Percentiles rank a stretch among this genome's conserved stretches.
Evolutionary conservation across 2,888 invertebrate genomes (phyloP).

Genomic region (Leptura quadrifasciata): DNA sequence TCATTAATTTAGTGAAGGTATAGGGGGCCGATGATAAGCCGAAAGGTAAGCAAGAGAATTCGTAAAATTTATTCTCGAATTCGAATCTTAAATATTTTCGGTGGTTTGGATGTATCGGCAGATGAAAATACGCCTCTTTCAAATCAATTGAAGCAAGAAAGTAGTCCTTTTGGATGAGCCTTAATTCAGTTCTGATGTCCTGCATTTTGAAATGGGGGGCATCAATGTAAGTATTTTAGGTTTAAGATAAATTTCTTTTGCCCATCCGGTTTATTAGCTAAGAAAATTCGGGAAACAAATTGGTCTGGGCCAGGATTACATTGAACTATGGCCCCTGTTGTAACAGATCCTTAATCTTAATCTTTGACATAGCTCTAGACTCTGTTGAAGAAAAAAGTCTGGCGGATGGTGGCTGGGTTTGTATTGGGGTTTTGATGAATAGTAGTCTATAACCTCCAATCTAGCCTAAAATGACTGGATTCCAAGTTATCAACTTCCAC

Average conservation of each 20-base stretch:
- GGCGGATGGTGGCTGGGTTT: not conserved
- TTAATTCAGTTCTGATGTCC: constrained; percentile 51
- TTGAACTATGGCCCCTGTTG: constrained; percentile 35
- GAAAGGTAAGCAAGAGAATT: constrained; percentile 60
- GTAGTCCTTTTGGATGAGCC: constrained; percentile 45
- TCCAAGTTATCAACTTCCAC: constrained; percentile 38
- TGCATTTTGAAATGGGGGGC: constrained; percentile 60
- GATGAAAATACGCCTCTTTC: constrained; percentile 57
- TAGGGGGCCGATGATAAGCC: constrained; percentile 55
- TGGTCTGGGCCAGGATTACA: constrained; percentile 42
- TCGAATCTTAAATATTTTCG: constrained; percentile 58
- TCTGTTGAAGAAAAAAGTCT: not conserved
- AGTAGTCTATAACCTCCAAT: constrained; percentile 37
- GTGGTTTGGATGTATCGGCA: constrained; percentile 54
- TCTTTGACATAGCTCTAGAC: not conserved
- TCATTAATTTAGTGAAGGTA: constrained; percentile 57
- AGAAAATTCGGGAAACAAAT: constrained; percentile 56
- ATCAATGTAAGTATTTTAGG: constrained; percentile 54
- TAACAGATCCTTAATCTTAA: not conserved
- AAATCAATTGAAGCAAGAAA: constrained; percentile 46
- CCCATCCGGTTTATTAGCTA: constrained; percentile 51
- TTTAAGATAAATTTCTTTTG: constrained; percentile 59
- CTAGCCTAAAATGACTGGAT: constrained; percentile 35
- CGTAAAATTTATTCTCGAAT: constrained; percentile 52
- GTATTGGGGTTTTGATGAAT: constrained; percentile 26